These are phyloP conservation scores for Pachyseris speciosa DNA, from an alignment of 64 coral and sea anemone genomes.

Conservation along the genomic window DNA sequence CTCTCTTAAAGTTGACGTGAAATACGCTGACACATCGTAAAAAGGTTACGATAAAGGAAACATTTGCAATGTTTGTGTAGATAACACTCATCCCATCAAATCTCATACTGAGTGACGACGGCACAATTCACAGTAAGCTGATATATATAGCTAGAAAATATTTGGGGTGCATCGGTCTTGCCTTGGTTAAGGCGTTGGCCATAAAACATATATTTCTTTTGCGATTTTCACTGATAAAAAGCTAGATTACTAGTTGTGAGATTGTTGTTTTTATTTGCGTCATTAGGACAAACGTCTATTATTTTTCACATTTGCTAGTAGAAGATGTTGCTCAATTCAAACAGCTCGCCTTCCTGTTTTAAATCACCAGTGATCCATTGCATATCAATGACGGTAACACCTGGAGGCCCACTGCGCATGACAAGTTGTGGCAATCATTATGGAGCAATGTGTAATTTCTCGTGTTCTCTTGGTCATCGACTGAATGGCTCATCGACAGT, in stretches of 20 bases:
- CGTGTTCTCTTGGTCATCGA: constrained; percentile 21
- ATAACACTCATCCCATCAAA: no score
- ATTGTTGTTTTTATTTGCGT: not conserved
- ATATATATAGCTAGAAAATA: no score
- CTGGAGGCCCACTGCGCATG: constrained; percentile 1
- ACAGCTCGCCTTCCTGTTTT: not conserved
- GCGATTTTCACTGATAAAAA: not conserved
- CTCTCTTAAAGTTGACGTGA: not conserved
- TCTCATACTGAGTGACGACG: no score
- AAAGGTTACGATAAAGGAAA: not conserved
- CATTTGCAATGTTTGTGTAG: not conserved
- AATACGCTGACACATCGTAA: not conserved
- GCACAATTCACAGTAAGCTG: no score
- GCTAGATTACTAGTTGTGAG: not conserved
- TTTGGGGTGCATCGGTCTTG: no score
- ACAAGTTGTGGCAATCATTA: constrained; percentile 3
- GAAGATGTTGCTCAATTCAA: not conserved
- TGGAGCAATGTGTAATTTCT: constrained; percentile 35
- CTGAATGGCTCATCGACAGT: constrained; percentile 23
- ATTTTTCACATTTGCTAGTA: no score
- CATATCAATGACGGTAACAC: not conserved
- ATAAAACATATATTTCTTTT: no score
- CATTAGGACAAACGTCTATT: not conserved
- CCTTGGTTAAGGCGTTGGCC: not conserved
- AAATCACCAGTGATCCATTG: constrained; percentile 3